A percentile compares a stretch with the other conserved stretches of the same genome.
Evolutionary conservation across 2,797 vertebrate species (phyloP).

Genomic region (Phataginus tetradactyla): DNA sequence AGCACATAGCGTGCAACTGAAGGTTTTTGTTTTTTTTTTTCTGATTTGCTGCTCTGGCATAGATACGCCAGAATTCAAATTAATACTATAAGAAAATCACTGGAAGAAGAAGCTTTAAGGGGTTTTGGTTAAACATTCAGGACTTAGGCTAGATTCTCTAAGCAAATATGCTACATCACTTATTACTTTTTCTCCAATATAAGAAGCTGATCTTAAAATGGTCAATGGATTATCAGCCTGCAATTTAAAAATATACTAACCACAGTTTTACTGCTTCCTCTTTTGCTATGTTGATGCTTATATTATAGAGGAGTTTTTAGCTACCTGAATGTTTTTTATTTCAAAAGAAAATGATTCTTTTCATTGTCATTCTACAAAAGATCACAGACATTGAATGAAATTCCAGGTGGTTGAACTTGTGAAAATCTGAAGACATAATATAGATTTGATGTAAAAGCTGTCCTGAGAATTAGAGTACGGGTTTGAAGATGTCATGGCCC

Average conservation of each 20-base stretch:
- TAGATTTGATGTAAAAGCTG: background rate
- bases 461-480: background rate
- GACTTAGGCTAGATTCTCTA: background rate
- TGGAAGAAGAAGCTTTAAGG: background rate
- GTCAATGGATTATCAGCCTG: background rate
- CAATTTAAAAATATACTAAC: background rate
- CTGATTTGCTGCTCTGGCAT: slow-evolving; percentile 45
- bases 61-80: slow-evolving; percentile 56
- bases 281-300: background rate
- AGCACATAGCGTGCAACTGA: slow-evolving; percentile 61
- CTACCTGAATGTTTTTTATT: background rate
- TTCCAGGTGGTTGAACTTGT: background rate
- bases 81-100: slow-evolving; percentile 46
- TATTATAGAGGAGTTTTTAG: background rate
- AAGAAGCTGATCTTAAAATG: background rate
- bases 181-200: background rate
- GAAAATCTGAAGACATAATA: background rate
- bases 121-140: background rate
- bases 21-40: background rate
- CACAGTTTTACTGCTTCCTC: background rate
- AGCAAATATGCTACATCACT: background rate
- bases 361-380: background rate
- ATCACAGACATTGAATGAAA: background rate
- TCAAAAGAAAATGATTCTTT: background rate
- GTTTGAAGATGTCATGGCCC: background rate